Base-by-base conservation (phyloP, 2,888 invertebrate genomes). In the Mesodorylaimus sp. region DNA sequence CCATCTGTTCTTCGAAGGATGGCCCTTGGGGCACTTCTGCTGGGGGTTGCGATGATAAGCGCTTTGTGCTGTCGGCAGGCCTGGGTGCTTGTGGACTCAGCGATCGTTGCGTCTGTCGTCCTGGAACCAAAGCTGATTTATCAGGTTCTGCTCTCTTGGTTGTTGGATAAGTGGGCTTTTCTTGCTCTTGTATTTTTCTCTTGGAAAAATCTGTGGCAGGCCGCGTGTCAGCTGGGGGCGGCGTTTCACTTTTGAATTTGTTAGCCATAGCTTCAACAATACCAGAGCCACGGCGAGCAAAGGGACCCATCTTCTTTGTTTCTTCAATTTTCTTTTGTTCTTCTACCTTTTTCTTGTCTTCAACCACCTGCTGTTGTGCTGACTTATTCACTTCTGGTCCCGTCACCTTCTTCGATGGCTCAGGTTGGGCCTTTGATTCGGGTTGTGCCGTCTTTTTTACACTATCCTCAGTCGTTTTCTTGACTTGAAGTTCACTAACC, bases 1-100 rank as follows among this genome's bases (percentile, higher is more conserved):
- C 36, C 32, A 50, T 46, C 28, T 50, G 50, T 27, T 44, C 44
- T 29, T 50, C 36, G 25, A 50, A 47, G n/a, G 44, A 43, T 21
- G 41, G 41, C 10, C 41, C 21, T 7, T 7, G n/a, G 10, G 21
- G n/a, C 7, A 21, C n/a, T n/a, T n/a, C n/a, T 16, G 41, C n/a
- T 43, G 24, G 10, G 25, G 13, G 13, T 21, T 39, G 13, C n/a
- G n/a, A 19, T n/a, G n/a, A n/a, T n/a, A n/a, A n/a, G n/a, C n/a
- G n/a, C n/a, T n/a, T n/a, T n/a, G n/a, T n/a, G n/a, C n/a, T n/a
- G n/a, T n/a, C n/a, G n/a, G n/a, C n/a, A n/a, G n/a, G n/a, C n/a
- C n/a, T n/a, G n/a, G 21, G 7, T 13, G 41, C 41, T 32, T 32
- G 7, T 32, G 32, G 32, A 32, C 10, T 10, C 16, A 32, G 32